These are phyloP conservation scores for Melanotaenia nigrans DNA, from an alignment of 2,797 vertebrate species.

Conservation along the genomic window DNA sequence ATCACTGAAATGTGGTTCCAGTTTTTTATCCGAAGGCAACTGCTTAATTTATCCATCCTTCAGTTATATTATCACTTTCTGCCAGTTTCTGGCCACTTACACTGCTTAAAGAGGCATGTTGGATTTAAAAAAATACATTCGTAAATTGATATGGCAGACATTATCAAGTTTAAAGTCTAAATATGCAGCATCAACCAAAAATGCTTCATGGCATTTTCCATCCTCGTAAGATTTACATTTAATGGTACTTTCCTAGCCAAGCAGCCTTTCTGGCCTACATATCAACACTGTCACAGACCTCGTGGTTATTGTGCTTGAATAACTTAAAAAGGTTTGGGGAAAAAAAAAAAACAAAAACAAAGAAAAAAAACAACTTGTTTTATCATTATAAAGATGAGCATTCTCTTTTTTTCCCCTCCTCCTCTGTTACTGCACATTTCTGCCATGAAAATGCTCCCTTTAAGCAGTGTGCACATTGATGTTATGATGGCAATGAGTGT, in stretches of 20 bases:
- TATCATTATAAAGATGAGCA: slow-evolving; percentile 27
- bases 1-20: background rate
- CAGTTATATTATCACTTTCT: background rate
- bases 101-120: slow-evolving; percentile 3
- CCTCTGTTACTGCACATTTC: slow-evolving; percentile 12
- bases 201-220: slow-evolving; percentile 37
- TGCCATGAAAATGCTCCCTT: slow-evolving; percentile 31
- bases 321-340: slow-evolving; percentile 11
- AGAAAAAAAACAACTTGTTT: slow-evolving; percentile 7
- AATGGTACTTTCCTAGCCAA: slow-evolving; percentile 31
- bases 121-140: slow-evolving; percentile 37
- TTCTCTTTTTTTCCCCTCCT: slow-evolving; percentile 24
- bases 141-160: slow-evolving; percentile 40
- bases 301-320: slow-evolving; percentile 21
- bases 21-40: background rate
- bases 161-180: slow-evolving; percentile 39
- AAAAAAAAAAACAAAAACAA: background rate
- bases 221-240: slow-evolving; percentile 58
- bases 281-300: slow-evolving; percentile 48
- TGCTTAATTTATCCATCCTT: slow-evolving; percentile 1
- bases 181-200: slow-evolving; percentile 38
- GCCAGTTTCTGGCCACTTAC: slow-evolving; percentile 2
- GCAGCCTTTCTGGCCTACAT: slow-evolving; percentile 48
- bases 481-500: slow-evolving; percentile 45
- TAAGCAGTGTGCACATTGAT: slow-evolving; percentile 52